Evolutionary conservation across 2,888 invertebrate genomes (phyloP).

Genomic region (Microctonus aethiopoides): DNA sequence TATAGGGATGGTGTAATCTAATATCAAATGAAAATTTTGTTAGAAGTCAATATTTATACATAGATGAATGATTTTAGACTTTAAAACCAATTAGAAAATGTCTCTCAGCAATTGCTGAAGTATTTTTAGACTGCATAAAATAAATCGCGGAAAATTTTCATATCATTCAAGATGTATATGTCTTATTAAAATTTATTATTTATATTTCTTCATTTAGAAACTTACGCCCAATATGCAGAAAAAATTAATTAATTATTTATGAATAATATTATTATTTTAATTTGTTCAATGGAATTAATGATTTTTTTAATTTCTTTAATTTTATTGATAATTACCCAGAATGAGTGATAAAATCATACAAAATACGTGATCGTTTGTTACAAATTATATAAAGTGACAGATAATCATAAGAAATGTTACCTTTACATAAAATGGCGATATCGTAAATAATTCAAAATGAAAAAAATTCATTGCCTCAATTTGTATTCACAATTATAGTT

Average conservation of each 20-base stretch:
- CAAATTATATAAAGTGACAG: not conserved
- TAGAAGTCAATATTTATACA: constrained; percentile 1
- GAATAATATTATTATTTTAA: too few species aligned
- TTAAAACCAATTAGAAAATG: constrained; percentile 5
- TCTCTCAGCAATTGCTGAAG: not conserved
- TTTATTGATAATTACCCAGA: not conserved
- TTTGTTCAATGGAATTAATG: too few species aligned
- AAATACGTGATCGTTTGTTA: constrained; percentile 1
- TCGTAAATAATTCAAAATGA: not conserved
- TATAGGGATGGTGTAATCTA: not conserved
- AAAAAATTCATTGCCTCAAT: constrained; percentile 2
- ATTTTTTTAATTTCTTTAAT: not conserved
- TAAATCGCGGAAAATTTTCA: constrained; percentile 22
- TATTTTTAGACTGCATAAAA: constrained; percentile 28
- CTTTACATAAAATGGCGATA: not conserved
- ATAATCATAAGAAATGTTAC: not conserved
- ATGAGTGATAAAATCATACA: constrained; percentile 11
- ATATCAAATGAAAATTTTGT: constrained; percentile 5
- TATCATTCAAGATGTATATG: constrained; percentile 17
- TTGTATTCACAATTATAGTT: not conserved
- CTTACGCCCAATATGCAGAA: too few species aligned
- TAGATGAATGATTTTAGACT: constrained; percentile 15
- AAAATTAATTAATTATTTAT: too few species aligned
- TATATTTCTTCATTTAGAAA: not conserved
- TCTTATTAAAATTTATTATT: not conserved